Base-by-base conservation (phyloP, 2,797 vertebrate genomes). In the Phoebastria nigripes region DNA sequence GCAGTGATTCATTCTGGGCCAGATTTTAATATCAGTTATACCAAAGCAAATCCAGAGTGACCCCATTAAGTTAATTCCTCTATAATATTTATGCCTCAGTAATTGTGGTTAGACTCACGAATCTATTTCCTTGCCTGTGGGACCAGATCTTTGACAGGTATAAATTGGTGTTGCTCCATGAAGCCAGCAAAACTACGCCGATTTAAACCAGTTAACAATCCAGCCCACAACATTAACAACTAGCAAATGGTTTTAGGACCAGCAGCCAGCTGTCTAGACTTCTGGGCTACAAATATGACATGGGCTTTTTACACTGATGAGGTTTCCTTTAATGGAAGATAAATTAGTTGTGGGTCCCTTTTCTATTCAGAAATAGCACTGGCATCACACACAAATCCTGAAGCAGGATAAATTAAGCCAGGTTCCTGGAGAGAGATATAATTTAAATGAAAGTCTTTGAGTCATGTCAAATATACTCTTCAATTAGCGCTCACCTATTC, bases 241-340 rank as follows among this genome's bases (percentile, higher is more conserved):
- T 44, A 72, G 46, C 39, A 76, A 93, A 54, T 62, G 24, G 42
- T 44, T 95, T 92, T 35, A 89, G 79, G 72, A 89, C 31, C 14
- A 89, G 83, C 83, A 95, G 58, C n/a, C 80, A 82, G 82, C 65
- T 89, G 87, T 95, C 89, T 81, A 92, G 92, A 92, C 93, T 94
- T 87, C 65, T 58, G 58, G 76, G 42, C 94, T 89, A 81, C 87
- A 87, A 44, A 56, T 47, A 65, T 22, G 69, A 71, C 69, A 52
- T 41, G 29, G 51, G 9, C 6, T 80, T 93, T 82, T 91, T 59
- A 78, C 39, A 63, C 15, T 52, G 61, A 83, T 76, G 79, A 92
- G n/a, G 33, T 83, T 88, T 88, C 46, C 76, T 41, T 95, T 93
- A 91, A 89, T 62, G 39, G 87, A 82, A 83, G 82, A 79, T 37